These are phyloP conservation scores for Platysteira castanea DNA, from an alignment of 2,113 vertebrate genomes.

Conservation along the genomic window DNA sequence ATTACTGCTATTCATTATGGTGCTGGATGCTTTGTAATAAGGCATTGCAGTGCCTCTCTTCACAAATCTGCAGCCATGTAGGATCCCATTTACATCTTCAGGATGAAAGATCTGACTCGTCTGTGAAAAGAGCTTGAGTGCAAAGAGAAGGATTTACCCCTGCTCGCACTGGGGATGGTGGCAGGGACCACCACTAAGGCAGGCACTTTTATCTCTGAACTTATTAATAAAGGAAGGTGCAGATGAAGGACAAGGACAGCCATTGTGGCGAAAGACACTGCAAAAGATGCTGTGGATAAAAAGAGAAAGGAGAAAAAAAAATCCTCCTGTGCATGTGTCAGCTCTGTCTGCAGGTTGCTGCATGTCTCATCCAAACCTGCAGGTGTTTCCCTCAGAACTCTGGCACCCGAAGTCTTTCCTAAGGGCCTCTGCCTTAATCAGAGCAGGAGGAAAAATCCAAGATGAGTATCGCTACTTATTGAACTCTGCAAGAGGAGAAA, in stretches of 20 bases:
- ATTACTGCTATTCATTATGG: background rate
- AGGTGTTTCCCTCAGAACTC: conserved; percentile 24
- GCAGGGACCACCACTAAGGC: background rate
- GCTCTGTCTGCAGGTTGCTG: background rate
- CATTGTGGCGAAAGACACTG: background rate
- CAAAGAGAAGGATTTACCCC: background rate
- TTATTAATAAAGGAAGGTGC: background rate
- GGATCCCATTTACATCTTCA: background rate
- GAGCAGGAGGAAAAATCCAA: background rate
- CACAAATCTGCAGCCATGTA: background rate
- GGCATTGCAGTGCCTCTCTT: background rate
- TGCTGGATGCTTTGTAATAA: background rate
- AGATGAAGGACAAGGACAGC: background rate
- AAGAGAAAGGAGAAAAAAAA: background rate
- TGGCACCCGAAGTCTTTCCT: background rate
- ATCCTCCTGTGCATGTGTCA: background rate
- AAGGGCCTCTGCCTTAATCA: background rate
- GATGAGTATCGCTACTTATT: background rate
- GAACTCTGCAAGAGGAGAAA: background rate
- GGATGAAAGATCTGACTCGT: background rate
- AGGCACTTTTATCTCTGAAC: background rate
- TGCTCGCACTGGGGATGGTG: rapidly evolving
- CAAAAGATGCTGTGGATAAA: background rate
- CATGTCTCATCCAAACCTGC: background rate
- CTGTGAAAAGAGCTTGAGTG: background rate